Evolutionary conservation across 1,140 invertebrate species (phyloP).

Genomic region (Sinella curviseta): DNA sequence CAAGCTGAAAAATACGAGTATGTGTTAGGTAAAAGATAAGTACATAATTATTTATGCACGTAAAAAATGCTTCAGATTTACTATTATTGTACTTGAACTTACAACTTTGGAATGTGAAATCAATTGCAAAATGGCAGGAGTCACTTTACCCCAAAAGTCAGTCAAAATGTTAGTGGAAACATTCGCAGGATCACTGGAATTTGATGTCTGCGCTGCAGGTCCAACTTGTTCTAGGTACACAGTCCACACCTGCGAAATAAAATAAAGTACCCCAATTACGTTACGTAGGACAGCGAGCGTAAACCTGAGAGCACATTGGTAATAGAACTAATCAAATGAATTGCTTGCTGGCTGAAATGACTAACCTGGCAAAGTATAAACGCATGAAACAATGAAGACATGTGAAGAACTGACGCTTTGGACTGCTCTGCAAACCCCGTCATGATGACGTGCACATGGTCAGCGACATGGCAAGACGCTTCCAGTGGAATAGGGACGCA

Average conservation of each 20-base stretch:
- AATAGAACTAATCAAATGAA: too few species aligned
- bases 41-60: conserved; percentile 29
- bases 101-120: conserved; percentile 91
- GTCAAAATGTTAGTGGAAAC: conserved; percentile 80
- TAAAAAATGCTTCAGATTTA: conserved; percentile 13
- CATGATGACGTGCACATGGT: conserved; percentile 89
- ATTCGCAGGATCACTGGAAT: conserved; percentile 65
- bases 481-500: conserved; percentile 93
- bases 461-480: conserved; percentile 91
- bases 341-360: too few species aligned
- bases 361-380: conserved; percentile 77
- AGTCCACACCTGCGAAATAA: conserved; percentile 96
- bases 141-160: conserved; percentile 98
- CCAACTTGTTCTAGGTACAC: conserved; percentile 93
- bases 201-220: conserved; percentile 61
- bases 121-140: conserved; percentile 89
- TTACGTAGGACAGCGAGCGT: too few species aligned
- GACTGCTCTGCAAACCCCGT: conserved; percentile 95
- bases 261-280: too few species aligned
- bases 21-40: too few species aligned
- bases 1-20: conserved; percentile 70
- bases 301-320: too few species aligned
- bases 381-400: conserved; percentile 83
- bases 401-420: conserved; percentile 84
- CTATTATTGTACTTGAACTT: conserved; percentile 52